phyloP scores from a whole-genome alignment of 53 echinoderm and acorn worm species.

The Apostichopus leukothele region DNA sequence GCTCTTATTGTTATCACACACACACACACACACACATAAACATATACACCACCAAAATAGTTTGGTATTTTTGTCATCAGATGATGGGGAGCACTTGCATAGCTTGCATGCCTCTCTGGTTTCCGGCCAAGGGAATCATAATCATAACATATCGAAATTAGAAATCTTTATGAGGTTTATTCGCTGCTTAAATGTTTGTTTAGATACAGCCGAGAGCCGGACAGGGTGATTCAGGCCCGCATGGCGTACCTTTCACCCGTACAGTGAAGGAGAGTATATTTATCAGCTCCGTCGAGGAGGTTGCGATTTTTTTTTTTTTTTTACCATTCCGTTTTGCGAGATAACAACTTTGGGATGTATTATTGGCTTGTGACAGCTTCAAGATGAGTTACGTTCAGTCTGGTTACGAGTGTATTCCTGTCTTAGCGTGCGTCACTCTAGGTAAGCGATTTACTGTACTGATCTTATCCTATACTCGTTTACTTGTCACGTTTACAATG shows the following conservation, averaged over 20 bases:
- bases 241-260: not conserved
- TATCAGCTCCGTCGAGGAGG: slow-evolving; percentile 3
- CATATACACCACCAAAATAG: slow-evolving; percentile 27
- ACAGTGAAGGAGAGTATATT: not conserved
- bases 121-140: slow-evolving; percentile 34
- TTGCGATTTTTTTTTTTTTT: slow-evolving; percentile 9
- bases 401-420: slow-evolving; percentile 45
- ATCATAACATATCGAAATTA: slow-evolving; percentile 39
- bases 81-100: slow-evolving; percentile 38
- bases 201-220: slow-evolving; percentile 7
- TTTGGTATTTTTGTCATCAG: slow-evolving; percentile 44
- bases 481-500: slow-evolving; percentile 12
- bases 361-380: slow-evolving; percentile 18
- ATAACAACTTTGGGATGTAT: not conserved
- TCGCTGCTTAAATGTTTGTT: slow-evolving; percentile 47
- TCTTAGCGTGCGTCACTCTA: slow-evolving; percentile 38
- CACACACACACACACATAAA: too few species aligned
- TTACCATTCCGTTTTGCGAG: not conserved
- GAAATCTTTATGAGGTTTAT: slow-evolving; percentile 23
- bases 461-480: slow-evolving; percentile 1
- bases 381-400: slow-evolving; percentile 50
- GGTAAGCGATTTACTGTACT: slow-evolving; percentile 25
- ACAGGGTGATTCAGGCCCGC: not conserved
- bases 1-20: slow-evolving; percentile 31
- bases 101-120: slow-evolving; percentile 49